Base-by-base conservation (phyloP, 92 coral and sea anemone species). In the Epizoanthus scotinus region DNA sequence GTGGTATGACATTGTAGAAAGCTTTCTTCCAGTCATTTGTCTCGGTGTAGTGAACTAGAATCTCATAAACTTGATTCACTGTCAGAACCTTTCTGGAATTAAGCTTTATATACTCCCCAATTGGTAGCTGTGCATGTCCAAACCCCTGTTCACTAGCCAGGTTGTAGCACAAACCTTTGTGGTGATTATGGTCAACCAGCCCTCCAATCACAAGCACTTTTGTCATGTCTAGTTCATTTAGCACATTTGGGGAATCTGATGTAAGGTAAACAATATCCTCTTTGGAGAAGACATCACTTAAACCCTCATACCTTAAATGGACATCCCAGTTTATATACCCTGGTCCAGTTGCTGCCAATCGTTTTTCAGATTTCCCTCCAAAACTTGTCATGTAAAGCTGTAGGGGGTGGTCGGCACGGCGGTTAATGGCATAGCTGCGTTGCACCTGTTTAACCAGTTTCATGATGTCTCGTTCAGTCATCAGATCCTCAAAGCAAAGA, bases 181-280 rank as follows among this genome's bases (percentile, higher is more conserved):
- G 98, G 73, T 95, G 98, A 49, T 95, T 95, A 64, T 95, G 99
- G 67, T 95, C 99, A 2, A 95, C 99, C 34, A 95, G 92, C 3
- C 99, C 99, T 0, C 99, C 99, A 47, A 95, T 95, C 13, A 95
- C 87, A 79, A 91, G 90, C 9, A 87, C 89, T 83, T 95, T 95
- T 5, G 99, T 85, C 89, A 91, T 81, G 71, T 95, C 99, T 59
- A 95, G 15, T 22, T 86, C 90, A 65, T 83, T 73, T 44, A 95
- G 77, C 6, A 93, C 94, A 71, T 95, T 93, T 0, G 94, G 91
- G 12, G 99, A 95, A 52, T 95, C 99, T 20, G 99, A 95, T 1
- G 92, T 88, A 38, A 95, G 84, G 71, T 95, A 95, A 15, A 95
- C 85, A 52, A 95, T 77, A 19, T 95, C 91, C 3, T 91, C 91